Evolutionary conservation across 2,113 vertebrate genomes (phyloP).

Genomic region (Eretmochelys imbricata): DNA sequence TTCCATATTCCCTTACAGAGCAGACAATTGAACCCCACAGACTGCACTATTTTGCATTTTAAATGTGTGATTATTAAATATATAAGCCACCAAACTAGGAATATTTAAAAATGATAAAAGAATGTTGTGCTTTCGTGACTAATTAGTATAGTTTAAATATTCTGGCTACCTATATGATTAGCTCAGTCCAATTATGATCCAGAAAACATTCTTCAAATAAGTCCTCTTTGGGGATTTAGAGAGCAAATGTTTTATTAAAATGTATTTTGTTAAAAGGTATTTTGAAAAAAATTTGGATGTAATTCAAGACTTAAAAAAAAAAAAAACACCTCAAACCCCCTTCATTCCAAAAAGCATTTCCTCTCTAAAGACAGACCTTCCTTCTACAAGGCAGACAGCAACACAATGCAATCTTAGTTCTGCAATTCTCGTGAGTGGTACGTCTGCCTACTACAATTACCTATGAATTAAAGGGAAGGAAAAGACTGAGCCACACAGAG

Average conservation of each 20-base stretch:
- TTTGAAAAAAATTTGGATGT: neutral
- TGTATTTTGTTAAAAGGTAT: neutral
- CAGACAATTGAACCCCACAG: neutral
- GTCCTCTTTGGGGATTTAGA: neutral
- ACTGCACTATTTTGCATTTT: neutral
- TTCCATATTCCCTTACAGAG: neutral
- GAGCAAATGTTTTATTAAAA: neutral
- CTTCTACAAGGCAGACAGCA: neutral
- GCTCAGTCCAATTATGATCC: neutral
- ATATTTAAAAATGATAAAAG: neutral
- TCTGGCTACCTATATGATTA: neutral
- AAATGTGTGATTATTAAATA: neutral
- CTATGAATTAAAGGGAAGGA: neutral
- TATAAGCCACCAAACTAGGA: neutral
- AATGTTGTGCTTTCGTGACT: neutral
- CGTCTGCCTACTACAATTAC: neutral
- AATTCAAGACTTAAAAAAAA: neutral
- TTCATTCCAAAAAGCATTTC: neutral
- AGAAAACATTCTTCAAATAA: neutral
- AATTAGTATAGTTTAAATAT: neutral
- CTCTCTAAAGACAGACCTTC: neutral
- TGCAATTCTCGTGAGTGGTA: accelerated
- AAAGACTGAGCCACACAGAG: neutral
- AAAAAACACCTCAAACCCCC: neutral
- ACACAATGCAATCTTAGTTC: neutral